These are phyloP conservation scores for Siniperca scherzeri DNA, from an alignment of 2,797 vertebrate species.

Conservation along the genomic window DNA sequence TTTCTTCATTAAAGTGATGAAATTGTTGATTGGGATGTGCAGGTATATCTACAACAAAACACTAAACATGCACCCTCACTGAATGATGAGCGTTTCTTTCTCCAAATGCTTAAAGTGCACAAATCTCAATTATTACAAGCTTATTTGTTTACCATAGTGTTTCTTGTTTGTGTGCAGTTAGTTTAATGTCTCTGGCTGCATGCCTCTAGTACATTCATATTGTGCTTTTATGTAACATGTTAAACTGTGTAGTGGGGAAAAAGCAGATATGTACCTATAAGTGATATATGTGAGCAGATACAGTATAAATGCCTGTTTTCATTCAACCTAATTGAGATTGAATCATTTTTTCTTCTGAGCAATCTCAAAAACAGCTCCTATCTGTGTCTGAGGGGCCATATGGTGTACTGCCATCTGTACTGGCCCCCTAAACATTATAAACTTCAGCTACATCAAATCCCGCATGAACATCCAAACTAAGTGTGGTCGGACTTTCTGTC, in stretches of 20 bases:
- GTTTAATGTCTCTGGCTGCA: neutral
- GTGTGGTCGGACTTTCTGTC: neutral
- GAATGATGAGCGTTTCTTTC: too few relatives aligned
- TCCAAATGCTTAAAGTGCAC: neutral
- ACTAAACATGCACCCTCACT: neutral
- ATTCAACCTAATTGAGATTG: neutral
- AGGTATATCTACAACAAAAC: too few relatives aligned
- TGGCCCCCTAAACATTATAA: neutral
- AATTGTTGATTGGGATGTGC: neutral
- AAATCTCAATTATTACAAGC: neutral
- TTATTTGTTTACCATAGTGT: neutral
- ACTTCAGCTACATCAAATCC: slow-evolving; percentile 88
- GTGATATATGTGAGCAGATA: neutral
- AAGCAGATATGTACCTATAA: neutral
- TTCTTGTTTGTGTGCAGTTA: neutral
- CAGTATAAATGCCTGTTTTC: slow-evolving; percentile 1
- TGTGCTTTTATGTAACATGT: neutral
- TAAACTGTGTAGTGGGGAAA: neutral
- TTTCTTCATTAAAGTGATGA: neutral
- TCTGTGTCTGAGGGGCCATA: neutral
- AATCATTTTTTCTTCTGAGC: neutral
- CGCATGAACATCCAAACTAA: slow-evolving; percentile 83
- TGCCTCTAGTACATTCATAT: neutral
- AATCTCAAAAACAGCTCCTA: neutral
- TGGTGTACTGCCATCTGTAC: slow-evolving; percentile 46